Evolutionary conservation across 2,888 invertebrate species (phyloP).

Genomic region (Macaria notata): DNA sequence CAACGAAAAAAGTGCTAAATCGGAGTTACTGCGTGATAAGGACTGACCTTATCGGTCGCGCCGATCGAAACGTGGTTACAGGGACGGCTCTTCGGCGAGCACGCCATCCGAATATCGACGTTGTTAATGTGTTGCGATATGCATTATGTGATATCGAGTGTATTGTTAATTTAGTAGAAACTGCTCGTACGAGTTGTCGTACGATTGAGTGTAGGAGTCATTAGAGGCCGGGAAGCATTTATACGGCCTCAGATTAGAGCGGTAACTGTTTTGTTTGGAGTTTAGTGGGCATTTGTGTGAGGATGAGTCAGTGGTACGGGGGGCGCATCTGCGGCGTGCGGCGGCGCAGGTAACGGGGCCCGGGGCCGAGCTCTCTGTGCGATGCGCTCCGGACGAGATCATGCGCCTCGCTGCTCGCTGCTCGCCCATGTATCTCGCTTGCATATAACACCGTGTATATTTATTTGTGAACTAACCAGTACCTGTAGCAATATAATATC

Average conservation of each 20-base stretch:
- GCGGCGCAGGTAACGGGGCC: constrained; percentile 69
- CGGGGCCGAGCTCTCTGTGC: constrained; percentile 72
- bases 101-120: constrained; percentile 55
- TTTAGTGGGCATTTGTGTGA: constrained; percentile 42
- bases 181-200: constrained; percentile 50
- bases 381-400: constrained; percentile 47
- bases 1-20: constrained; percentile 78
- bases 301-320: constrained; percentile 52
- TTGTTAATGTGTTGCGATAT: constrained; percentile 55
- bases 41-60: constrained; percentile 61
- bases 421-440: constrained; percentile 33
- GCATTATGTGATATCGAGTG: constrained; percentile 77
- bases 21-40: constrained; percentile 77
- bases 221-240: constrained; percentile 48
- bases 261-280: constrained; percentile 40
- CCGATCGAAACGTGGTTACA: constrained; percentile 57
- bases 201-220: constrained; percentile 42
- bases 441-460: constrained; percentile 17
- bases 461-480: constrained; percentile 51
- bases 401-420: constrained; percentile 38
- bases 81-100: constrained; percentile 57
- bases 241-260: constrained; percentile 49
- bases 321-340: constrained; percentile 32
- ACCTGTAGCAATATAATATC: constrained; percentile 45
- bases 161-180: constrained; percentile 63